Evolutionary conservation across 2,113 vertebrate species (phyloP).

Genomic region (Urocolius indicus): DNA sequence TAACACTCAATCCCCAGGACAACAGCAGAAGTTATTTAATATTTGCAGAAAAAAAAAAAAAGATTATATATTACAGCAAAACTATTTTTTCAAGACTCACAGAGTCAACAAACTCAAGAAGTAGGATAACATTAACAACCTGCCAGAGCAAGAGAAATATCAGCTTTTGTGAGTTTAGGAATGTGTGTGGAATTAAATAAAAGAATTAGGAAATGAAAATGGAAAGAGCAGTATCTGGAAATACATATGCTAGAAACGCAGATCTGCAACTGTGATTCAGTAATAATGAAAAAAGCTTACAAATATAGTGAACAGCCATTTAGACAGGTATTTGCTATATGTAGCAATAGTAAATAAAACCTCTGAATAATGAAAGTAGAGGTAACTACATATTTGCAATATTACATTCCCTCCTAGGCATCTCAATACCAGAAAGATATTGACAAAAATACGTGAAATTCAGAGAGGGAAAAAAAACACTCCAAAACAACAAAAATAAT

Average conservation of each 20-base stretch:
- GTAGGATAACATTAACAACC: not conserved
- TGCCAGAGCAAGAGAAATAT: not conserved
- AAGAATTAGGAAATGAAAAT: not conserved
- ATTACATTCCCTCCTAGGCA: constrained; percentile 3
- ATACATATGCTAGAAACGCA: not conserved
- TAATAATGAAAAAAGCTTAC: not conserved
- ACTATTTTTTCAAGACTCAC: not conserved
- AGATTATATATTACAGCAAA: not conserved
- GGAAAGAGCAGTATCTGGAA: not conserved
- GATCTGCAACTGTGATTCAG: not conserved
- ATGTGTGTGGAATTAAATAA: not conserved
- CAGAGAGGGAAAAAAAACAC: not conserved
- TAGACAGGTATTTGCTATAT: not conserved
- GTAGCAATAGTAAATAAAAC: not conserved
- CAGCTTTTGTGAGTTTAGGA: not conserved
- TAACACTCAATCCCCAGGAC: not conserved
- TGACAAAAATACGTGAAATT: not conserved
- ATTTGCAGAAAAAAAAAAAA: not conserved
- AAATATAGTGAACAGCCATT: not conserved
- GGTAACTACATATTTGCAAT: not conserved
- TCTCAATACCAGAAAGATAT: not conserved
- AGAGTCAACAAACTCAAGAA: constrained; percentile 6
- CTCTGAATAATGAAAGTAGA: not conserved
- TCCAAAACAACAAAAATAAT: not conserved
- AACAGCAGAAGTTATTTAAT: not conserved